These are phyloP conservation scores for Drosophila lacertosa DNA, from an alignment of 1,140 invertebrate species.

Conservation along the genomic window DNA sequence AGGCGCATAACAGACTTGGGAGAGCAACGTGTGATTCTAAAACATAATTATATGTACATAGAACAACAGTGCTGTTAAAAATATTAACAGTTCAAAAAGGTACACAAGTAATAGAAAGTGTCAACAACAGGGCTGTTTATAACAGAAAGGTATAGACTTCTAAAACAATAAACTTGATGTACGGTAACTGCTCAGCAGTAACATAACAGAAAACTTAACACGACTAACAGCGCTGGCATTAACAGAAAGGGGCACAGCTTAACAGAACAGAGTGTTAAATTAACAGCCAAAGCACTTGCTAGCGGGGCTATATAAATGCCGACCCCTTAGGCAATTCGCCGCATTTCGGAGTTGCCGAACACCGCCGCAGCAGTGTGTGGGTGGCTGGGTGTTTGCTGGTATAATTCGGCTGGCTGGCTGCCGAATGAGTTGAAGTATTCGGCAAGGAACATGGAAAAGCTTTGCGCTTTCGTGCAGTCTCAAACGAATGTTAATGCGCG, in stretches of 20 bases:
- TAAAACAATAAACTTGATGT: no score
- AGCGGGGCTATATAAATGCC: not conserved
- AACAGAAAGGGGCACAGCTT: not conserved
- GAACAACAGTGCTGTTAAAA: no score
- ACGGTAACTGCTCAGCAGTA: not conserved
- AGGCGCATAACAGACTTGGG: no score
- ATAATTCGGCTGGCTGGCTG: conserved; percentile 2
- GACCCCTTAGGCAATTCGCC: conserved; percentile 29
- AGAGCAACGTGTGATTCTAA: no score
- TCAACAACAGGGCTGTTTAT: no score
- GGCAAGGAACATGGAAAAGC: conserved; percentile 23
- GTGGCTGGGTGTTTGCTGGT: not conserved
- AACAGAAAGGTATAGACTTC: no score
- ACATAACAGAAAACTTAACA: not conserved
- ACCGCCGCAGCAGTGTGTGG: not conserved
- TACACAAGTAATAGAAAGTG: no score
- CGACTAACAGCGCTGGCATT: not conserved
- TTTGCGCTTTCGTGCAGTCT: conserved; percentile 57
- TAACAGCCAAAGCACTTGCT: not conserved
- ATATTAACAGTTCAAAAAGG: no score
- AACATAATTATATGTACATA: no score
- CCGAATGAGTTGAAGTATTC: not conserved
- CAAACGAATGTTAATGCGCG: conserved; percentile 64
- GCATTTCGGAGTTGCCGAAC: conserved; percentile 31
- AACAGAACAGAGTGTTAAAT: not conserved